Conservation (phyloP, 2,888 invertebrate genomes). For the Noctua pronuba region DNA sequence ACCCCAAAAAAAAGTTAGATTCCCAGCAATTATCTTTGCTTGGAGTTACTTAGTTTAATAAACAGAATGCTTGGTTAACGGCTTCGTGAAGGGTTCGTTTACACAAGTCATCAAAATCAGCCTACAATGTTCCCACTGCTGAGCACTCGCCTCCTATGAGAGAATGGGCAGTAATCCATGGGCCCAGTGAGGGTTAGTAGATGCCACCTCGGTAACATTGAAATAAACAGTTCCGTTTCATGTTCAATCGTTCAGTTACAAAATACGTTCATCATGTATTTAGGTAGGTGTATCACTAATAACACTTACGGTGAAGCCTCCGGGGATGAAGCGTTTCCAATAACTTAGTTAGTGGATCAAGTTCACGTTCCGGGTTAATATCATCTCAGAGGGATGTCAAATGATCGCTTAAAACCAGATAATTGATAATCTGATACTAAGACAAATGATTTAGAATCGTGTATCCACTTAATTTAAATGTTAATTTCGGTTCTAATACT, state of each 20-base stretch:
- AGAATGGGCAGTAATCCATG: no score
- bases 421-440: background rate
- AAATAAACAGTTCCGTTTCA: background rate
- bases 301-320: conserved; percentile 8
- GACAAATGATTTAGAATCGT: background rate
- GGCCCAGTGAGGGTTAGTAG: no score
- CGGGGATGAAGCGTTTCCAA: conserved; percentile 11
- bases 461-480: background rate
- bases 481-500: no score
- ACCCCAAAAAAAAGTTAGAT: no score
- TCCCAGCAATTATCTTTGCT: no score
- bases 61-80: no score
- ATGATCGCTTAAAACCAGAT: conserved; percentile 1
- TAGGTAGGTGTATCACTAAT: background rate
- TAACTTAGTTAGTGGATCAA: conserved; percentile 50
- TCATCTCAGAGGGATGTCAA: conserved; percentile 35
- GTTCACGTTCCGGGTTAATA: conserved; percentile 30
- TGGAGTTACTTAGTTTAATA: no score
- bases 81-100: no score
- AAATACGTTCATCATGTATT: background rate
- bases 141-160: no score
- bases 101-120: no score
- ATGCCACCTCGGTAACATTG: no score
- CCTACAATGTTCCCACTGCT: no score
- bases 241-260: background rate